Base-by-base conservation (phyloP, 2,797 vertebrate species). In the Melanotaenia parkinsoni region DNA sequence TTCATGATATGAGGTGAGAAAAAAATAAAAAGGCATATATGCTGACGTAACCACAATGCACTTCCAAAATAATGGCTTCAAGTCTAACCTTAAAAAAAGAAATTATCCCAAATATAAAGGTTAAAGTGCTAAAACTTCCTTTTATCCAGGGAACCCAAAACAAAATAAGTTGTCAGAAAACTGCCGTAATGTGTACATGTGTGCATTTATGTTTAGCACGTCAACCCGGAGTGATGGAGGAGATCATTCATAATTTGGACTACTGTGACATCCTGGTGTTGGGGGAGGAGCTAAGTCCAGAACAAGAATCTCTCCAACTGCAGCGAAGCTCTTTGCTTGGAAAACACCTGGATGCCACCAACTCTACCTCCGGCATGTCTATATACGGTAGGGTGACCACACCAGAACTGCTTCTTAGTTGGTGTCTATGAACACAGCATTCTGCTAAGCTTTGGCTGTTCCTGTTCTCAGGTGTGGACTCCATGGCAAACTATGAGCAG, bases 321-420 rank as follows among this genome's bases (percentile, higher is more conserved):
- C 95, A 95, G 68, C 93, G 64, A 37, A 89, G 81, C 0, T 81
- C 87, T n/a, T 94, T 99, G 56, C 92, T 95, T 54, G 96, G 96
- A 45, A 96, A 96, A 88, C 96, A 97, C 90, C 94, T 98, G 0
- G 97, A 99, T 13, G 95, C 95, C 81, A 97, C 95, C 30, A 99
- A 98, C 91, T 99, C 97, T 67, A 97, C 96, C 1, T 95, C 96
- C 4, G 98, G 98, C 63, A 97, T 98, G 94, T 98, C 98, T 63
- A 90, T 99, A 91, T 99, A 98, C 3, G 98, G 98, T 99, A 94
- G 58, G 93, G 77, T 35, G 37, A 64, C 40, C 3, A 51, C 18
- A 22, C 59, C 8, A 95, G 94, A 82, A 91, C 92, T 45, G 93
- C 91, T 0, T 84, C n/a, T 58, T 14, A 9, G 22, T 14, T 4